Base-by-base conservation (phyloP, 1,140 invertebrate species). In the Tachypleus tridentatus region DNA sequence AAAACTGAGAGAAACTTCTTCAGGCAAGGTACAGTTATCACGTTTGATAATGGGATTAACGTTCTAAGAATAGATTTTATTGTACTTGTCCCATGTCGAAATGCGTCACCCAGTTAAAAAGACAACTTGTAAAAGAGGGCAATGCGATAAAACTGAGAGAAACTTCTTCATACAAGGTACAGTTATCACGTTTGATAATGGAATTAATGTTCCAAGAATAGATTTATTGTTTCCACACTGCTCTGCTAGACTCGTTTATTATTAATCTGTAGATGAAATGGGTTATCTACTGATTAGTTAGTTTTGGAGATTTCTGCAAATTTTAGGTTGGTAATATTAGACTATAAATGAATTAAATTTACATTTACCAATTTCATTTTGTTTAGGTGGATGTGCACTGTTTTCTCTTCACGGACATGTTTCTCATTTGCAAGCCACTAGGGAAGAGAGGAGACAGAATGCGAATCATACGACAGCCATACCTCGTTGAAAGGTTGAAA, bases 401-500 rank as follows among this genome's bases (percentile, higher is more conserved):
- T 74, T 85, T 93, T 64, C 79, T 96, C 11, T 84, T 96, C 73
- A 95, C 92, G 4, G 92, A 96, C 75, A 86, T 94, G 79, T 78
- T 96, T 57, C 78, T 96, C 58, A 83, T 96, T 53, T 94, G 91
- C 74, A 94, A 94, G 76, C 80, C 85, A 54, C 84, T 86, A 11
- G 87, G 86, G 51, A 85, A 87, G 71, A 89, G 82, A 71, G 76
- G 73, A 8, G 83, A 84, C 69, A 80, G 79, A 66, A 76, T 84
- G 57, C 81, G 83, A 70, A 81, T 95, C 7, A 84, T 93, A 58
- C 83, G 90, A 51, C 89, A 89, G 70, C 91, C 90, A 3, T 91
- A 86, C 76, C 76, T 89, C 57, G 84, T 92, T 49, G 88, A 91
- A 74, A 80, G 87, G 47, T 78, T 93, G 57, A 80, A 88, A 2